Evolutionary conservation across 2,888 invertebrate genomes (phyloP), one percentile per base, ranked within the genome.

Genomic region (Globia sparganii): DNA sequence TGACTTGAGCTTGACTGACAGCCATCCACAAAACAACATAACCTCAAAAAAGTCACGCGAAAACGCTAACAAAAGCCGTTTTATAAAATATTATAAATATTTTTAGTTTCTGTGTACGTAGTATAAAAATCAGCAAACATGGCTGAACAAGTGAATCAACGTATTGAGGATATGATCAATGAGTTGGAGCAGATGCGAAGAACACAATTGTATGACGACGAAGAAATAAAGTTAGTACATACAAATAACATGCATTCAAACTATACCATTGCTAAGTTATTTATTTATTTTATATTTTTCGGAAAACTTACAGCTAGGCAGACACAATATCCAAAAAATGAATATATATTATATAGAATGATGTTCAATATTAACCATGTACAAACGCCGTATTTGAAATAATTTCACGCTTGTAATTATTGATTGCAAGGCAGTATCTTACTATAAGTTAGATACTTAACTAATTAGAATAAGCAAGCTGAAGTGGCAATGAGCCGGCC

Each of bases 61-160:
- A 72, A 34, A 34, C 40, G 40, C 56, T 66, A 73, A 25, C 13
- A 9, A n/a, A 65, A 49, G 13, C 4, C 0, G 15, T 31, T 43
- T 13, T 18, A 9, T 0, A 3, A 49, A 49, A 13, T 31, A 34
- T 13, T 18, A 9, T 0, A 3, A 49, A 49, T 1, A 18, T 21
- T 74, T 72, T 71, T 62, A 40, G 0, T 67, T 83, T 37, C 61
- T 58, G 66, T 65, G 65, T 75, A 72, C 1, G 13, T 49, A 37
- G 62, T 21, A 84, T 75, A 79, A 85, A 86, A 84, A 79, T 62
- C 56, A 31, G 21, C 58, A 77, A 95, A 91, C 90, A 99, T 99
- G 99, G 98, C 98, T 25, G 99, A 99, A 95, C 97, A 97, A 94
- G 98, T 98, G 3, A 98, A 98, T 91, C 97, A 97, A 92, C 97